Evolutionary conservation across 1,140 invertebrate genomes (phyloP), one percentile per base, ranked within the genome.

Genomic region (Polypedilum pembai): DNA sequence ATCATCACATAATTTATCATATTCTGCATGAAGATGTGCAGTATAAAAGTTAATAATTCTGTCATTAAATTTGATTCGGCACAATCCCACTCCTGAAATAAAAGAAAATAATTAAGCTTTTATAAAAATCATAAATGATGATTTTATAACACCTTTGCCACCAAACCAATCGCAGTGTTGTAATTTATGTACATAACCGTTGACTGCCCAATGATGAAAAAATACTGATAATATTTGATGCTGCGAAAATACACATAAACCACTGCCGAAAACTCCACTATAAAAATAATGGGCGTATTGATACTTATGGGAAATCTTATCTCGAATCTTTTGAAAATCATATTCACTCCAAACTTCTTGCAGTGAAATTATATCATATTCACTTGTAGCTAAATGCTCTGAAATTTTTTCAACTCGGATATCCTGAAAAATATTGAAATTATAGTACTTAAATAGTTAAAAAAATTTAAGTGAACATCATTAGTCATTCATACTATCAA

Each of bases 81-180:
- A 95, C n/a, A 98, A 82, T 10, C 94, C 96, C 74, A 98, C 89
- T 45, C 95, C 95, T 87, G 98, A 98, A 7, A 96, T 96, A 15
- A 56, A 12, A 17, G 8, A 56, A 3, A 56, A 56, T 17, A 56
- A 56, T 12, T 17, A 8, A 56, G n/a, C 7, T 56, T 3, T 17
- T 56, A 56, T 8, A 56, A 3, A n/a, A 56, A 56, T 33, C 5
- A 33, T 33, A 33, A 33, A 33, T 33, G 5, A 3, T 33, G 24
- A 33, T 33, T 33, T 33, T 33, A 1, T 33, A 66, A 66, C 10
- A 69, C 20, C 65, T 20, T 69, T 69, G 7, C 65, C 65, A 74
- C 94, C 96, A 84, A 97, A 98, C 96, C 96, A 99, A 81, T 98
- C 96, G 94, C 96, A 84, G n/a, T 98, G 96, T 73, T 95, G 92